Evolutionary conservation across 2,888 invertebrate species (phyloP).

Genomic region (Leptinotarsa juncta): DNA sequence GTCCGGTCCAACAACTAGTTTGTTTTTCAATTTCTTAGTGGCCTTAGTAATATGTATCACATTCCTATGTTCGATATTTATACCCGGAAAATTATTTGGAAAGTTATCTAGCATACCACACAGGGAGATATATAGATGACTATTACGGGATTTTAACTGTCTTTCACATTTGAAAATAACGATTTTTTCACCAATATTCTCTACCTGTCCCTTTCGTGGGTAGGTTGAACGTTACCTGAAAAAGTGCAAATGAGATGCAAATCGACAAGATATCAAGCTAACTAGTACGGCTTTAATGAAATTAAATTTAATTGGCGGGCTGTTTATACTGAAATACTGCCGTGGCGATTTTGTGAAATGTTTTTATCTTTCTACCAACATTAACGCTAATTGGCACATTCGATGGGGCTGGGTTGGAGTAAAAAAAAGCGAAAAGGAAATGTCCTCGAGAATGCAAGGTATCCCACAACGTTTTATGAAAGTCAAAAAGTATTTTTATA

Average conservation of each 20-base stretch:
- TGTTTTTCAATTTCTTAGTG: too few species aligned
- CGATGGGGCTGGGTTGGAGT: constrained; percentile 38
- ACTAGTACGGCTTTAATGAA: constrained; percentile 54
- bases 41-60: too few species aligned
- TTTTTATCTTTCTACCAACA: constrained; percentile 53
- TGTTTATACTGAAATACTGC: constrained; percentile 48
- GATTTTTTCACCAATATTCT: too few species aligned
- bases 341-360: constrained; percentile 50
- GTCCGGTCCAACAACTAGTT: too few species aligned
- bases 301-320: constrained; percentile 59
- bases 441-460: constrained; percentile 23
- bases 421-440: constrained; percentile 24
- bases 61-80: too few species aligned
- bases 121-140: too few species aligned
- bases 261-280: constrained; percentile 44
- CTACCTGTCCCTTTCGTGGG: not conserved
- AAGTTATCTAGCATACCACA: too few species aligned
- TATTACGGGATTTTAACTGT: too few species aligned
- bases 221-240: not conserved
- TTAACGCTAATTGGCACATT: constrained; percentile 57
- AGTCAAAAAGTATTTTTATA: not conserved
- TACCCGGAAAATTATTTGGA: too few species aligned
- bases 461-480: constrained; percentile 19
- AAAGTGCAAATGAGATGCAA: constrained; percentile 43
- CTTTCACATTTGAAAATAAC: too few species aligned